Evolutionary conservation across 2,113 vertebrate genomes (phyloP), one percentile per base, ranked within the genome.

Genomic region (Myotis lucifugus): DNA sequence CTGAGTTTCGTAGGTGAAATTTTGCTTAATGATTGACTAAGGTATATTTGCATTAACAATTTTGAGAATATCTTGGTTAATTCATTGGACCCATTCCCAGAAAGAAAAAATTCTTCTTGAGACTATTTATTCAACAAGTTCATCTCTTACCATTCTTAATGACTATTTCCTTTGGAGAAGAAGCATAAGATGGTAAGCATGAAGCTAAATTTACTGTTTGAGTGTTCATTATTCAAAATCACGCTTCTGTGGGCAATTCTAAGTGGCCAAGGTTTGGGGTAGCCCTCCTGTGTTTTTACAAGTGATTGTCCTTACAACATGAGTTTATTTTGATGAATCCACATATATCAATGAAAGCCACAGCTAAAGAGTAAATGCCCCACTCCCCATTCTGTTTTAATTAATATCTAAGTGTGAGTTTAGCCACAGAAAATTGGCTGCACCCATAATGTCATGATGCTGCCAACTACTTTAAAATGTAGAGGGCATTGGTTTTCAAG

Each of bases 1-100:
- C 14, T 52, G 8, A 17, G 61, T 95, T 94, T 78, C 83, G 81
- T 48, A 61, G 48, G 32, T 69, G 42, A 87, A 91, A 69, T 85
- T 88, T 94, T 95, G 19, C 59, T 54, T 88, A 95, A 81, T 72
- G 46, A 88, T 61, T 92, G 85, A 46, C 40, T 72, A 88, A 91
- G 21, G 67, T 29, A 82, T 78, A 82, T 67, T 88, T 88, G 64
- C 27, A 56, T 52, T 14, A 66, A 56, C 15, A 77, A 42, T 59
- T 74, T 66, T 79, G 23, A 86, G 78, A 93, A 1, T 52, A 34
- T 37, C 86, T 48, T 67, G 40, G 18, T 25, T 88, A 59, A 52
- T 50, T 91, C 73, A 66, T 19, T 23, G n/a, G 73, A 34, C 21
- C 14, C 42, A 27, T 74, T 76, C 77, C 54, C 54, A 79, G 81